Base-by-base conservation (phyloP, 2,113 vertebrate species). In the Caranx melampygus region DNA sequence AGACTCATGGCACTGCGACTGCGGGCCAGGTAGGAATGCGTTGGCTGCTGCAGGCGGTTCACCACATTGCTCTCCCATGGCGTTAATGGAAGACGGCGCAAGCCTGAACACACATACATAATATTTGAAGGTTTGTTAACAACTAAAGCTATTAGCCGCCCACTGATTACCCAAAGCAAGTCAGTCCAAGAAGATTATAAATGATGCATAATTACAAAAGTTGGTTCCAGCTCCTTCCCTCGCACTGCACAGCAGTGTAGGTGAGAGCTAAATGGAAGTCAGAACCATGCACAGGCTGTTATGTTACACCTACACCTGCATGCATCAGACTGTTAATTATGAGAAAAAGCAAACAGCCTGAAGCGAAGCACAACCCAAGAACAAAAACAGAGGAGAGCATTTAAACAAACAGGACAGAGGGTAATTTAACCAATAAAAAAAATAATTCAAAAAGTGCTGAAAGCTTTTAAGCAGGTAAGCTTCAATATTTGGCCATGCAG, bases 1-100 rank as follows among this genome's bases (percentile, higher is more conserved):
- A 99, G 93, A 40, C 97, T 97, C 77, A 96, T 95, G 63, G 96
- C 96, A 79, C 98, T 99, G 94, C 96, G 96, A 89, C 98, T 99
- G 58, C 98, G 95, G 83, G 97, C 98, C 96, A 99, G 93, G 93
- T 97, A 99, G 9, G 98, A 98, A 91, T 99, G 98, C 10, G 98
- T 99, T 75, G 98, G 98, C 91, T 92, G 98, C 96, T 97, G 96
- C 71, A 99, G 96, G 82, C 98, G 97, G 94, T 92, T 98, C 89
- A 99, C 96, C 81, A 99, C 89, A 64, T 87, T 97, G 94, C 95
- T 98, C 92, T 99, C 97, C 98, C 97, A 98, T 0, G 96, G 94
- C 31, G 96, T 97, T 92, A 99, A 92, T 45, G 97, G 97, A 72
- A 98, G 94, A 18, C 96, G 96, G 58, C 96, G 97, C 74, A 89